A percentile compares a stretch with the other conserved stretches of the same genome.
These are phyloP conservation scores for Mobula hypostoma DNA, from an alignment of 2,113 vertebrate species.

Conservation along the genomic window DNA sequence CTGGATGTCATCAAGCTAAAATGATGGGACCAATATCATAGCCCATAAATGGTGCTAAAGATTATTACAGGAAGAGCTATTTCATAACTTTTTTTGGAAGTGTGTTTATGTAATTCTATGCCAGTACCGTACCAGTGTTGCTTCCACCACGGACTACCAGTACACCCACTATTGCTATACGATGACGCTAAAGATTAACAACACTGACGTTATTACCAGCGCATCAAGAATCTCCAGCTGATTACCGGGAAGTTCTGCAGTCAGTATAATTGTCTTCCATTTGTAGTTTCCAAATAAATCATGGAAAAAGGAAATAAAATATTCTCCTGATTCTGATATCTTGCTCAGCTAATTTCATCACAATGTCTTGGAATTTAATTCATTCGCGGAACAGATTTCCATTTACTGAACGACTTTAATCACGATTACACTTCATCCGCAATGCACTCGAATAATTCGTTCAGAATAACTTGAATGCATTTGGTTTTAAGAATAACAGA, in stretches of 20 bases:
- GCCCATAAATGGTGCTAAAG: neutral
- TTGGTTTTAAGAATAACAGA: neutral
- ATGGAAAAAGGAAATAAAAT: neutral
- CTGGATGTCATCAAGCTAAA: neutral
- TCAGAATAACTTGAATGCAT: neutral
- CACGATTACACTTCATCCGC: neutral
- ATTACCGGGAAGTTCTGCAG: conserved; percentile 11
- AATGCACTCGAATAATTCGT: neutral
- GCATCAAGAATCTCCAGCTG: neutral
- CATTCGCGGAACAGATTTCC: neutral
- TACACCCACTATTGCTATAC: neutral
- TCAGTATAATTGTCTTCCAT: neutral
- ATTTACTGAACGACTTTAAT: neutral
- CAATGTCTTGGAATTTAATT: neutral
- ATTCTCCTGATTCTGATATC: neutral
- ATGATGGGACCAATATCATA: neutral
- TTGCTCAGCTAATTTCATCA: neutral
- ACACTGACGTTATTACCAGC: neutral
- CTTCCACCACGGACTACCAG: neutral
- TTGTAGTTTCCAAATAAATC: neutral
- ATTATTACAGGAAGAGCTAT: neutral
- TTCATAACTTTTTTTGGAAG: neutral
- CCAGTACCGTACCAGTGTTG: neutral
- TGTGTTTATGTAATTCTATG: neutral
- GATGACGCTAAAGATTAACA: neutral